These are phyloP conservation scores for Lepus townsendii DNA, from an alignment of 2,797 vertebrate genomes.

Conservation along the genomic window DNA sequence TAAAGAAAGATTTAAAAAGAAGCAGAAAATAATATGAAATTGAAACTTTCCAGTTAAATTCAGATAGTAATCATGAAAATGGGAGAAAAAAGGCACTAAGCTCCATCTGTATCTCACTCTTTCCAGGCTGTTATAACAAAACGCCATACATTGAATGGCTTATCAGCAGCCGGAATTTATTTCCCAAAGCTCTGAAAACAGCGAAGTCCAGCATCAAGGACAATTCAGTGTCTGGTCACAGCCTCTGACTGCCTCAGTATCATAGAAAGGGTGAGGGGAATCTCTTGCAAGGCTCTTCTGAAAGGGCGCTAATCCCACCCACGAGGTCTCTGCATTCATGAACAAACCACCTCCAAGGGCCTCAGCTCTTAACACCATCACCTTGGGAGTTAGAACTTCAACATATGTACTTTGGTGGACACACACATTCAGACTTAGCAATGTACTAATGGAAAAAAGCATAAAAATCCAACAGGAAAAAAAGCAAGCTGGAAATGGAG, in stretches of 20 bases:
- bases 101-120: not conserved
- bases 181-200: not conserved
- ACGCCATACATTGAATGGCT: not conserved
- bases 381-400: not conserved
- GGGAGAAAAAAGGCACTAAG: not conserved
- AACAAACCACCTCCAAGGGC: not conserved
- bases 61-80: not conserved
- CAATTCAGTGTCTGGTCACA: not conserved
- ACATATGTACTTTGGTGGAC: not conserved
- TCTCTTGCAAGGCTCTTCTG: too few relatives aligned
- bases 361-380: not conserved
- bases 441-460: not conserved
- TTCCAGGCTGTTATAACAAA: not conserved
- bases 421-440: not conserved
- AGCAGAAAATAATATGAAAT: not conserved
- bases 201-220: not conserved
- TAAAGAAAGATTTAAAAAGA: conserved; percentile 27
- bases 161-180: not conserved
- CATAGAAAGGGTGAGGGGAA: not conserved
- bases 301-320: not conserved
- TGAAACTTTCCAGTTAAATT: not conserved
- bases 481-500: not conserved
- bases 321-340: not conserved
- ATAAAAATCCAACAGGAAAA: not conserved
- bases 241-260: not conserved